Evolutionary conservation across 2,113 vertebrate species (phyloP).

Genomic region (Stegastes partitus): DNA sequence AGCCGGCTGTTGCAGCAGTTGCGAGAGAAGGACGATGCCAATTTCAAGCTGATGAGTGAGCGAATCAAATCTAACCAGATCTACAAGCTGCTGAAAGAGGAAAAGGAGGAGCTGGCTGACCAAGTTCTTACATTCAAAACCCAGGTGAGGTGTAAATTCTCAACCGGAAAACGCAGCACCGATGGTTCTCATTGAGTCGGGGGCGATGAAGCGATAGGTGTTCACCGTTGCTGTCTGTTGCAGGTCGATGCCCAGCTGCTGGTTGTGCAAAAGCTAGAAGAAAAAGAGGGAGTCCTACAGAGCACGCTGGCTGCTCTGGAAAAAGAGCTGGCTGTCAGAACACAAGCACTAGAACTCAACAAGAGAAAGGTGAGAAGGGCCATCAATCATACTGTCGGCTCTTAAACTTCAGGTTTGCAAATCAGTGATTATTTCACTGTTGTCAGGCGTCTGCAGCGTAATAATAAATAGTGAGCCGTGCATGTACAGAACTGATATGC

Average conservation of each 20-base stretch:
- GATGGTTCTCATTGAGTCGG: not conserved
- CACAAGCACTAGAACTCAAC: slow-evolving; percentile 92
- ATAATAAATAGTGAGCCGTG: not conserved
- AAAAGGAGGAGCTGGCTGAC: slow-evolving; percentile 94
- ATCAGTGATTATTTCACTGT: slow-evolving; percentile 24
- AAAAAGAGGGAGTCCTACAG: slow-evolving; percentile 93
- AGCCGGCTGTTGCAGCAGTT: slow-evolving; percentile 93
- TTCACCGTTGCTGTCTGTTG: not conserved
- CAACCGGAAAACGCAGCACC: not conserved
- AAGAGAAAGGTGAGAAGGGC: slow-evolving; percentile 90
- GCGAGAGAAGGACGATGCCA: slow-evolving; percentile 94
- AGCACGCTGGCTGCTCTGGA: slow-evolving; percentile 88
- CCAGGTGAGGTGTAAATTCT: slow-evolving; percentile 81
- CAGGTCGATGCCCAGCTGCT: slow-evolving; percentile 94
- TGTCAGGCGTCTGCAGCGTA: slow-evolving; percentile 32
- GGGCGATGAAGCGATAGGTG: not conserved
- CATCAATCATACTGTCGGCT: not conserved
- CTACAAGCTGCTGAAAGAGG: slow-evolving; percentile 93
- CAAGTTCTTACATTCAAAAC: slow-evolving; percentile 94
- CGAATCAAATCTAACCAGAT: slow-evolving; percentile 97
- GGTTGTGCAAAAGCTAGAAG: slow-evolving; percentile 93
- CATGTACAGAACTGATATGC: too few species aligned
- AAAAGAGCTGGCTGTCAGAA: slow-evolving; percentile 90
- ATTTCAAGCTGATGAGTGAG: slow-evolving; percentile 97
- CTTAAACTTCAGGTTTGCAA: not conserved